phyloP scores from a whole-genome alignment of 2,888 invertebrate genomes.

The Eristalinus aeneus region DNA sequence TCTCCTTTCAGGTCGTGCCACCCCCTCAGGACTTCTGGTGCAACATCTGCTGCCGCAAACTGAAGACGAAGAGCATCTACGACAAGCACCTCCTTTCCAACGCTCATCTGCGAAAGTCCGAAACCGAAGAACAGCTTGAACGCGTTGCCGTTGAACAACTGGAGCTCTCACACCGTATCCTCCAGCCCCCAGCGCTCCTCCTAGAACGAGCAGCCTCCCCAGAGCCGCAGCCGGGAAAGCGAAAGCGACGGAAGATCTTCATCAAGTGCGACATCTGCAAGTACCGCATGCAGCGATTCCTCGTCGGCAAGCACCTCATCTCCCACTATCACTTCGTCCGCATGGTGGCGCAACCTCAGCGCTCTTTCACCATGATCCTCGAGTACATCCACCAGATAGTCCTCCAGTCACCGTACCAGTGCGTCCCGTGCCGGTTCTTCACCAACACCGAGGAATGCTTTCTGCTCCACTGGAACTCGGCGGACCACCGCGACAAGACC shows the following conservation, averaged over 20 bases:
- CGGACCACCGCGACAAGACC: slow-evolving; percentile 81
- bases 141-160: slow-evolving; percentile 80
- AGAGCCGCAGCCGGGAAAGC: slow-evolving; percentile 74
- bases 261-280: slow-evolving; percentile 88
- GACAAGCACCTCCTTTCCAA: slow-evolving; percentile 89
- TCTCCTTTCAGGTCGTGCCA: slow-evolving; percentile 1
- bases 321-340: slow-evolving; percentile 92
- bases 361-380: slow-evolving; percentile 85
- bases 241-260: slow-evolving; percentile 83
- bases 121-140: slow-evolving; percentile 87
- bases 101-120: slow-evolving; percentile 85
- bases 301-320: slow-evolving; percentile 92
- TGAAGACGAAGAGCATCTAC: slow-evolving; percentile 88
- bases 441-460: slow-evolving; percentile 88
- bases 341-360: slow-evolving; percentile 83
- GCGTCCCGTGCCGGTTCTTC: slow-evolving; percentile 91
- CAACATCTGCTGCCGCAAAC: slow-evolving; percentile 88
- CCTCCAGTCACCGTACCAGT: slow-evolving; percentile 92
- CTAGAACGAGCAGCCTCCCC: slow-evolving; percentile 20
- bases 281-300: slow-evolving; percentile 85
- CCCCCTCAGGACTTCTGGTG: slow-evolving; percentile 85
- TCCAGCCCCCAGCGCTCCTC: slow-evolving; percentile 12
- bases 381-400: slow-evolving; percentile 90
- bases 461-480: slow-evolving; percentile 88
- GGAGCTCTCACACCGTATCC: slow-evolving; percentile 63